A percentile compares a stretch with the other conserved stretches of the same genome.
These are phyloP conservation scores for Pseudomyrmex sp. DNA, from an alignment of 1,140 invertebrate species.

Conservation along the genomic window DNA sequence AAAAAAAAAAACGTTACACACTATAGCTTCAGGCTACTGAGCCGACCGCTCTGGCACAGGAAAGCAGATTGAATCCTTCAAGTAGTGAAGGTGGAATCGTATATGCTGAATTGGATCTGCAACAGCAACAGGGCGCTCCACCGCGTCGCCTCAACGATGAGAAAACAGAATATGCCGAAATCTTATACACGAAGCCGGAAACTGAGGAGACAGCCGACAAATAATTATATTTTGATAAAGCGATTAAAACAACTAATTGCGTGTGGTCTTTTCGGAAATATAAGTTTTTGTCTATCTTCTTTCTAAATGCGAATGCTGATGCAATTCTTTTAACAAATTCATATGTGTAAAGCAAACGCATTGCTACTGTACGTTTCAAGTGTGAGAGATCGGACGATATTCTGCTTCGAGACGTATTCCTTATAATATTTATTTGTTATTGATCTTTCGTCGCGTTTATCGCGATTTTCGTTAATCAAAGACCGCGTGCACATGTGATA, in stretches of 20 bases:
- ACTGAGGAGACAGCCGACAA: slow-evolving; percentile 71
- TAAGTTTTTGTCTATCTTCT: not conserved
- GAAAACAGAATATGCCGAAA: slow-evolving; percentile 86
- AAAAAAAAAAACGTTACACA: not conserved
- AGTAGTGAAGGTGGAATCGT: slow-evolving; percentile 83
- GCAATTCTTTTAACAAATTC: not conserved
- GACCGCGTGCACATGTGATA: slow-evolving; percentile 32
- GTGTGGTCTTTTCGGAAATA: not conserved
- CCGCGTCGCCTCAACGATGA: slow-evolving; percentile 82
- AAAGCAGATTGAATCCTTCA: slow-evolving; percentile 61
- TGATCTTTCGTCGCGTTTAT: not conserved
- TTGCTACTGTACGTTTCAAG: not conserved
- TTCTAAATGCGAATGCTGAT: not conserved
- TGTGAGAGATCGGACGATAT: not conserved
- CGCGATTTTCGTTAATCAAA: slow-evolving; percentile 9
- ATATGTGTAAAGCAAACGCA: not conserved
- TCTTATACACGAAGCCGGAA: slow-evolving; percentile 84
- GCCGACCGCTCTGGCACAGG: slow-evolving; percentile 30
- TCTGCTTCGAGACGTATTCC: not conserved
- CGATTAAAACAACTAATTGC: slow-evolving; percentile 32
- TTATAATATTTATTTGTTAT: not conserved
- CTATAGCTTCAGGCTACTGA: slow-evolving; percentile 57
- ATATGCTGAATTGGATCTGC: slow-evolving; percentile 85
- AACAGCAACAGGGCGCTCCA: slow-evolving; percentile 75
- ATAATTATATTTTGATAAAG: slow-evolving; percentile 55